phyloP scores from a whole-genome alignment of 2,113 vertebrate species.

The Leiothrix lutea region DNA sequence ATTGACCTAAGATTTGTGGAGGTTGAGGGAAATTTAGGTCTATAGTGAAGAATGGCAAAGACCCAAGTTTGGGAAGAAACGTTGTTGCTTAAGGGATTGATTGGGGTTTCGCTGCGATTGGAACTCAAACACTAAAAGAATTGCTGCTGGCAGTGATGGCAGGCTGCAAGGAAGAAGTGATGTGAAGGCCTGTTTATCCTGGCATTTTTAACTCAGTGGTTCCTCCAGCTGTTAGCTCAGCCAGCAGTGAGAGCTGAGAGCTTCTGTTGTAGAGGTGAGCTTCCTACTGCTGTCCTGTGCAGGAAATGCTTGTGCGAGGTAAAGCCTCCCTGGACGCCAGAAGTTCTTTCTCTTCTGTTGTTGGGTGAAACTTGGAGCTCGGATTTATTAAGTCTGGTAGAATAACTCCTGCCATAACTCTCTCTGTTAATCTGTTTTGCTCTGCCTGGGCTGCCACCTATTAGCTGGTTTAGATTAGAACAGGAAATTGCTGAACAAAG shows the following conservation, averaged over 20 bases:
- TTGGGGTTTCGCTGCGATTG: neutral
- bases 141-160: neutral
- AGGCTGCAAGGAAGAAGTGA: neutral
- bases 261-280: neutral
- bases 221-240: neutral
- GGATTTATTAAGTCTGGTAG: neutral
- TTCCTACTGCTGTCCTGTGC: neutral
- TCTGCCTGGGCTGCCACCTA: neutral
- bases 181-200: neutral
- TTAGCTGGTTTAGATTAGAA: neutral
- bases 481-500: neutral
- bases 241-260: neutral
- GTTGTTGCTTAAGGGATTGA: neutral
- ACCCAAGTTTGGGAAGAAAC: neutral
- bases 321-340: rapidly evolving
- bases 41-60: neutral
- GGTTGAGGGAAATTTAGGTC: neutral
- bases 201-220: neutral
- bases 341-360: neutral
- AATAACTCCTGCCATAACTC: rapidly evolving
- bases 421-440: neutral
- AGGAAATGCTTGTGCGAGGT: neutral
- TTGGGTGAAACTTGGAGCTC: neutral
- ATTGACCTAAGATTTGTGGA: neutral
- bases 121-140: neutral